These are phyloP conservation scores for Anolis sagrei DNA, from an alignment of 2,113 vertebrate genomes.

Conservation along the genomic window DNA sequence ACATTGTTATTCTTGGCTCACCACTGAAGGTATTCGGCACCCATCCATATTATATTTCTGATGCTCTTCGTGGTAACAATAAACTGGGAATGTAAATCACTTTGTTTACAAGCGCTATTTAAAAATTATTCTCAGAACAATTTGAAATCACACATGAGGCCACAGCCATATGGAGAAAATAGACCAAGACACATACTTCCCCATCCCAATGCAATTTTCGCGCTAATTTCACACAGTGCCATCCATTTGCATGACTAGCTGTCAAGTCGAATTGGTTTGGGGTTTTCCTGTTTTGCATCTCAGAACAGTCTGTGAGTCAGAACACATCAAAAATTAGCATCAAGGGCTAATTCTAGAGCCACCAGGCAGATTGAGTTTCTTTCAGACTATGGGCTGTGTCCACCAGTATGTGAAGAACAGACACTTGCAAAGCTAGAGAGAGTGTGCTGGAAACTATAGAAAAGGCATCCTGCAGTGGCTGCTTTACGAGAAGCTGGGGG, in stretches of 20 bases:
- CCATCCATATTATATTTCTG: not conserved
- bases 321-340: not conserved
- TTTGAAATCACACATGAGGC: not conserved
- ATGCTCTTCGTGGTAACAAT: not conserved
- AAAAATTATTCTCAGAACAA: not conserved
- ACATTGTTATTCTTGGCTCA: constrained; percentile 22
- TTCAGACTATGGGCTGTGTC: not conserved
- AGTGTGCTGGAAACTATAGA: not conserved
- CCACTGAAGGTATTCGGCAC: not conserved
- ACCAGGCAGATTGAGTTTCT: not conserved
- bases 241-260: not conserved
- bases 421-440: too few relatives aligned
- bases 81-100: constrained; percentile 1
- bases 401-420: not conserved
- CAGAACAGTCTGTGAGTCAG: not conserved
- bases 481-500: not conserved
- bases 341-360: not conserved
- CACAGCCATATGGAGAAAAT: not conserved
- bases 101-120: not conserved
- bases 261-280: not conserved
- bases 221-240: not conserved
- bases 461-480: not conserved
- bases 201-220: not conserved
- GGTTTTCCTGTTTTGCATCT: constrained; percentile 5
- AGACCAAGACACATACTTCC: not conserved